A percentile compares a stretch with the other conserved stretches of the same genome.
phyloP scores from a whole-genome alignment of 1,140 invertebrate species.

The Hyphantria cunea region DNA sequence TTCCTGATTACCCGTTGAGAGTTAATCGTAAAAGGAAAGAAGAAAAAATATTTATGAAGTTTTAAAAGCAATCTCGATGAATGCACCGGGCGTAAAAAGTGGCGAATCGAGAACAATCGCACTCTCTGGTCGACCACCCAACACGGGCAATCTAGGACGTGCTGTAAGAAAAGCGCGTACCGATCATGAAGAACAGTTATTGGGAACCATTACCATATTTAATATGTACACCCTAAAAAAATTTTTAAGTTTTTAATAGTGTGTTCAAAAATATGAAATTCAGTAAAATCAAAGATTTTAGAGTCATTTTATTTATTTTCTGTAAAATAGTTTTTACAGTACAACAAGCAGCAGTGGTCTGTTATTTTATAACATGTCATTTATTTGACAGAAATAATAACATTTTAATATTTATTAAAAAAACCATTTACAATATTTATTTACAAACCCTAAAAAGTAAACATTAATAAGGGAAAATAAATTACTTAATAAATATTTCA shows the following conservation, averaged over 20 bases:
- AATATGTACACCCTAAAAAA: slow-evolving; percentile 2
- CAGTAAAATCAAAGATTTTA: too few species aligned
- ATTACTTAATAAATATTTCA: too few species aligned
- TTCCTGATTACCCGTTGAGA: neutral
- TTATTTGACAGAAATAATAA: too few species aligned
- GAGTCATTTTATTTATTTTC: too few species aligned
- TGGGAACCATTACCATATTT: slow-evolving; percentile 17
- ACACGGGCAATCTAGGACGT: slow-evolving; percentile 37
- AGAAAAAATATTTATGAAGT: slow-evolving; percentile 35
- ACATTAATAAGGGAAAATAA: too few species aligned
- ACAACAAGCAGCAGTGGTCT: too few species aligned
- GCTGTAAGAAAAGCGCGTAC: slow-evolving; percentile 13
- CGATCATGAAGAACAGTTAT: slow-evolving; percentile 23
- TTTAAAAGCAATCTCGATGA: slow-evolving; percentile 36
- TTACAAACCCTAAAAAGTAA: too few species aligned
- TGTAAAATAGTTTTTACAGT: too few species aligned
- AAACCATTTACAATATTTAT: too few species aligned
- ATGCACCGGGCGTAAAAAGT: slow-evolving; percentile 40
- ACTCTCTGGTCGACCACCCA: slow-evolving; percentile 37
- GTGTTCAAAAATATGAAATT: neutral
- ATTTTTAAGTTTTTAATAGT: too few species aligned
- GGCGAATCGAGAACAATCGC: slow-evolving; percentile 43
- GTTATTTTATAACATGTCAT: too few species aligned
- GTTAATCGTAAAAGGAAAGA: slow-evolving; percentile 33
- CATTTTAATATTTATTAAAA: too few species aligned